Evolutionary conservation across 2,797 vertebrate species (phyloP), one percentile per base, ranked within the genome.

Genomic region (Cryptoprocta ferox): DNA sequence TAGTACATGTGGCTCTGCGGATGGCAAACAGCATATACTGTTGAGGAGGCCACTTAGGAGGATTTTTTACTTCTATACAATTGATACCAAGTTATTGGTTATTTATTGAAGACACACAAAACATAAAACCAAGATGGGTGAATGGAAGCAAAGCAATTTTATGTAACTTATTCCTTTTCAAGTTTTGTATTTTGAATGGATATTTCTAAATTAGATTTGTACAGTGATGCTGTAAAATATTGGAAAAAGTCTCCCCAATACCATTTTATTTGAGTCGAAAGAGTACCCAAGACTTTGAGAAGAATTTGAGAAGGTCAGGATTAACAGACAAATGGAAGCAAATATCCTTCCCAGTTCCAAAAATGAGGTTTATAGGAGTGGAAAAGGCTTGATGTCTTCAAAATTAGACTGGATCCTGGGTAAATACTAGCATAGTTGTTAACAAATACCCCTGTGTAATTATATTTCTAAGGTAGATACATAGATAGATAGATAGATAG

Each of bases 221-320:
- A 30, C 7, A 48, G 24, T 65, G 65, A 66, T 88, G 65, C 16
- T 48, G 66, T 53, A 61, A 94, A 91, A 59, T 71, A 81, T 21
- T 86, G 61, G 66, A 35, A 86, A 87, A 71, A 30, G 10, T 59
- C n/a, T 39, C 5, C 19, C 26, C 15, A 59, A 59, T 13, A 8
- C n/a, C 56, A 14, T 65, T 88, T 91, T 85, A 45, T 71, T 89
- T 95, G 37, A 24, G 18, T 59, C 91, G 28, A 91, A 87, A 91
- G 21, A 76, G 12, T 88, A 19, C 53, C 42, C 28, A 59, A 63
- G 68, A 28, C 28, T 32, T 86, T 83, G 48, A 95, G 19, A 82
- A 39, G 3, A 86, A 42, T 82, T 91, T 42, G n/a, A 80, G 3
- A 89, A 66, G 26, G 19, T 63, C 35, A 24, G 18, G 7, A 68